Base-by-base conservation (phyloP, 2,113 vertebrate species). In the Pseudorhombus dupliciocellatus region DNA sequence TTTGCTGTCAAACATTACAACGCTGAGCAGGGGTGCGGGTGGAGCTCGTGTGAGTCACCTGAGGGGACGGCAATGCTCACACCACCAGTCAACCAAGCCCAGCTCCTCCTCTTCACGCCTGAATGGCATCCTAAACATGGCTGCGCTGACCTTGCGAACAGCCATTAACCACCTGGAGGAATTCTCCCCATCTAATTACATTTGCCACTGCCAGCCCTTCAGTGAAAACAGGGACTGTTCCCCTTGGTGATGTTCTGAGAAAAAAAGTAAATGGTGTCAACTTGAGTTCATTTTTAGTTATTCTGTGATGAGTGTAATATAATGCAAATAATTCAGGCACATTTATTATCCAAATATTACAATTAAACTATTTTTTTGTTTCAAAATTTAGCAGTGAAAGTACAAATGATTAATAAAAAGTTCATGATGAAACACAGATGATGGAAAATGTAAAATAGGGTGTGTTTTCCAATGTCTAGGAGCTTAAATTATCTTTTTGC, bases 111-210 rank as follows among this genome's bases (percentile, higher is more conserved):
- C 83, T 90, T 91, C 88, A 93, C 66, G 84, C 81, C 71, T 86
- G 84, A 84, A 75, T 37, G 62, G 75, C 79, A 80, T 88, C 88
- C 90, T 88, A 91, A 92, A 92, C 92, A 91, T 86, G 85, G 85
- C 88, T 86, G 82, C 31, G 66, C 82, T 90, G 89, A 93, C 92
- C 92, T 93, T 94, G 92, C 31, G 66, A 87, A 85, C 79, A 81
- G 86, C 86, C 75, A 85, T 92, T 92, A 89, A 93, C 92, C 90
- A 93, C 90, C 92, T 93, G 90, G 90, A 88, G 91, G 88, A 90
- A 88, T 92, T 91, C 71, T 84, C 51, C 72, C 77, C 40, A 66
- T 90, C 87, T 92, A 93, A 93, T 93, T 93, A 91, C 91, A 92
- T 87, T 84, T 87, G 80, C 83, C 79, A 77, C 73, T 86, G 60